Percentiles rank a stretch among this genome's conserved stretches.
Conservation (phyloP, 2,797 vertebrate genomes). For the Lutjanus argentimaculatus region DNA sequence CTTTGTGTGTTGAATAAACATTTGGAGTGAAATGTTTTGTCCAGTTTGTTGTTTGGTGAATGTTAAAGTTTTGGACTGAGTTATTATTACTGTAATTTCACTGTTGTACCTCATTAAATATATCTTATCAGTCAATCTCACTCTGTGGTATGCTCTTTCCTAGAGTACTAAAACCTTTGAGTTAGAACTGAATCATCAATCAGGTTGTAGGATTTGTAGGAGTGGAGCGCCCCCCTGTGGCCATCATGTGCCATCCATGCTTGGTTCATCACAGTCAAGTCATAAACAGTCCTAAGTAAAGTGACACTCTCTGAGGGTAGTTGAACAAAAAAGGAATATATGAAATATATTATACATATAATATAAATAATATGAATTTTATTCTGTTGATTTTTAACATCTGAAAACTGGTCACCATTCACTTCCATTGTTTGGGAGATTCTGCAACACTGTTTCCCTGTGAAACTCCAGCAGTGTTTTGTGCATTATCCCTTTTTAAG, state of each 20-base stretch:
- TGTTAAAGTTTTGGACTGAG: background rate
- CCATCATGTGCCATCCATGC: background rate
- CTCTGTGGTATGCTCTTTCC: background rate
- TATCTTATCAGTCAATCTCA: background rate
- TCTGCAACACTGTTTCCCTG: no score
- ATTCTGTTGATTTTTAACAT: no score
- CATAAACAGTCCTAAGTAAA: no score
- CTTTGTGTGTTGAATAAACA: conserved; percentile 19
- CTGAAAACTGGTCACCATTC: no score
- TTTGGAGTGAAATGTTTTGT: conserved; percentile 12
- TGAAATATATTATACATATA: no score
- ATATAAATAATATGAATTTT: no score
- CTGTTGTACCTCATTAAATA: conserved; percentile 26
- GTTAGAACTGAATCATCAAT: background rate
- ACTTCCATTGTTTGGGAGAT: no score
- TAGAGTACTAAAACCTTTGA: background rate
- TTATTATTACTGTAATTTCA: conserved; percentile 8
- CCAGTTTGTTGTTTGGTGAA: background rate
- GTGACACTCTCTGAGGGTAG: no score
- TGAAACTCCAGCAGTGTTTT: no score
- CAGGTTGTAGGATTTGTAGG: background rate
- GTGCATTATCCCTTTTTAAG: no score
- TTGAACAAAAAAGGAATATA: no score
- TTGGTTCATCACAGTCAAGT: background rate
- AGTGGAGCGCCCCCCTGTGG: conserved; percentile 36